phyloP scores from a whole-genome alignment of 2,113 vertebrate genomes.

The Amphilophus citrinellus region DNA sequence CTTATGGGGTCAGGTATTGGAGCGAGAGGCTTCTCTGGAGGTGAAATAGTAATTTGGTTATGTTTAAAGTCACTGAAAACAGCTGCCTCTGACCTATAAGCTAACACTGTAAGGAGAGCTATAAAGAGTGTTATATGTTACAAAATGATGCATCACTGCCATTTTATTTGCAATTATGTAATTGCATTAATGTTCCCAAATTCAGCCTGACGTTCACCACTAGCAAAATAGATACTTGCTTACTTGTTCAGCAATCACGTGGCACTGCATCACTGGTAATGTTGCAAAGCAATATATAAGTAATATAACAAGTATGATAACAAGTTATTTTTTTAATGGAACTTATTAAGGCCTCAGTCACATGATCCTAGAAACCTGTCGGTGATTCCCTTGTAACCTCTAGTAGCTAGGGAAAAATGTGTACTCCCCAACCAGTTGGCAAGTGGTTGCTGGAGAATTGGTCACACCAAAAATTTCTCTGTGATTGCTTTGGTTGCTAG shows the following conservation, averaged over 20 bases:
- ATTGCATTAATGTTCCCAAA: not conserved
- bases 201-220: not conserved
- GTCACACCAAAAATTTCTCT: not conserved
- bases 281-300: not conserved
- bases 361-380: not conserved
- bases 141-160: not conserved
- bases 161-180: not conserved
- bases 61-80: not conserved
- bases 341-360: not conserved
- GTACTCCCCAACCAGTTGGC: too few relatives aligned
- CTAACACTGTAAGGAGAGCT: not conserved
- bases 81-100: constrained; percentile 20
- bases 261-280: too few relatives aligned
- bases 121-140: not conserved
- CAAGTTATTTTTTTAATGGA: not conserved
- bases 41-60: not conserved
- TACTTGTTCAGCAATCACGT: too few relatives aligned
- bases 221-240: not conserved
- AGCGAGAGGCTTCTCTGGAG: not conserved
- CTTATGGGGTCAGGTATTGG: not conserved
- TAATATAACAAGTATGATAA: not conserved
- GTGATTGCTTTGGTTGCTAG: too few relatives aligned
- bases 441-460: not conserved
- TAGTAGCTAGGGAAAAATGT: not conserved
- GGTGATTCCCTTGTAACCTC: not conserved